phyloP scores from a whole-genome alignment of 2,888 invertebrate species.

The Volucella inflata region DNA sequence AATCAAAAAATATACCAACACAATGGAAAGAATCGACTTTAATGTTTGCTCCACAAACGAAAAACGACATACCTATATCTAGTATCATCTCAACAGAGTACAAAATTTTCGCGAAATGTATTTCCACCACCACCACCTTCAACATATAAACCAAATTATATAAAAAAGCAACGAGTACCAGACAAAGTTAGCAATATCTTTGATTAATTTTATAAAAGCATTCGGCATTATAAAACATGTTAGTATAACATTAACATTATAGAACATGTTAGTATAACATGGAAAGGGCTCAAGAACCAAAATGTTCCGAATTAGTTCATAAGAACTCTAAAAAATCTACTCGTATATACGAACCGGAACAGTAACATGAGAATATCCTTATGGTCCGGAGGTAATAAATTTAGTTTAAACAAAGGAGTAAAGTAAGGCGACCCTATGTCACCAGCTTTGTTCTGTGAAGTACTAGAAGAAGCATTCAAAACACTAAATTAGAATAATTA shows the following conservation, averaged over 20 bases:
- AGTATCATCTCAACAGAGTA: too few relatives aligned
- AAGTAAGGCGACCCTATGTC: slow-evolving; percentile 23
- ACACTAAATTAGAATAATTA: too few relatives aligned
- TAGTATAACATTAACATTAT: too few relatives aligned
- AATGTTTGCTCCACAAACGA: neutral
- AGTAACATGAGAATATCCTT: neutral
- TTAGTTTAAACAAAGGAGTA: slow-evolving; percentile 5
- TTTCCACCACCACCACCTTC: neutral
- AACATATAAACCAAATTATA: neutral
- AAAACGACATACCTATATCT: neutral
- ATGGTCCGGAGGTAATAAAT: neutral
- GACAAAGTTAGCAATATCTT: neutral
- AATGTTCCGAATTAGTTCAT: neutral
- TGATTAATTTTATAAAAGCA: slow-evolving; percentile 17
- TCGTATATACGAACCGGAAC: neutral
- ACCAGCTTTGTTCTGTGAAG: slow-evolving; percentile 19
- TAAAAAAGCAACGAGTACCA: neutral
- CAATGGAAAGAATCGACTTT: neutral
- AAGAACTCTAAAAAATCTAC: slow-evolving; percentile 1
- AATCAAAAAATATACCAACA: too few relatives aligned
- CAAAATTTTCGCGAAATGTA: too few relatives aligned
- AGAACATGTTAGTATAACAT: too few relatives aligned
- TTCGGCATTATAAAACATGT: slow-evolving; percentile 14
- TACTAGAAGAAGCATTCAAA: slow-evolving; percentile 5
- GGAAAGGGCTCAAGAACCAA: slow-evolving; percentile 8